Evolutionary conservation across 2,113 vertebrate species (phyloP).

Genomic region (Tenebrosternarchus preto): DNA sequence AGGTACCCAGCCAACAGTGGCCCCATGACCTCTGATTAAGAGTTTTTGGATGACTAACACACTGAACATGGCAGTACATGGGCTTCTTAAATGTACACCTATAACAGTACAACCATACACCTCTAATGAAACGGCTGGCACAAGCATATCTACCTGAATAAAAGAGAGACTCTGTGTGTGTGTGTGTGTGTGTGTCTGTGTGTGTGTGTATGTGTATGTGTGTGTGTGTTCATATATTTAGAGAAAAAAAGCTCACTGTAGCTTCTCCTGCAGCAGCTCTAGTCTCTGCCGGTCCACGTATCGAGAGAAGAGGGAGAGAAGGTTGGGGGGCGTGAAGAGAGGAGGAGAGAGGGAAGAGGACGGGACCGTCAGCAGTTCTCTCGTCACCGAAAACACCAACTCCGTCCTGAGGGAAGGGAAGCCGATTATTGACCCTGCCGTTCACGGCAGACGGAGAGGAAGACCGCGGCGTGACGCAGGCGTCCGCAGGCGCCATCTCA

Average conservation of each 20-base stretch:
- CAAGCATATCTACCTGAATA: not conserved
- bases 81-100: too few relatives aligned
- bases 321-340: conserved; percentile 83
- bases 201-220: too few relatives aligned
- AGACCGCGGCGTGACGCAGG: too few relatives aligned
- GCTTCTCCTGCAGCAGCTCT: conserved; percentile 88
- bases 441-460: not conserved
- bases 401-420: conserved; percentile 79
- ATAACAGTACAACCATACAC: too few relatives aligned
- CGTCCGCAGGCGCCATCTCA: too few relatives aligned
- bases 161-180: not conserved
- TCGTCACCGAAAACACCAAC: conserved; percentile 86
- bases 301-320: conserved; percentile 89
- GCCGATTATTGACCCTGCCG: not conserved
- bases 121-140: not conserved
- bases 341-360: conserved; percentile 82
- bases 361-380: conserved; percentile 85
- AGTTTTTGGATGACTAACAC: too few relatives aligned
- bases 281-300: conserved; percentile 91
- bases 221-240: not conserved
- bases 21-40: too few relatives aligned
- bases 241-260: conserved; percentile 82
- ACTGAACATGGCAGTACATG: too few relatives aligned
- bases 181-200: not conserved
- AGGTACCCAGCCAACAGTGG: too few relatives aligned